Conservation (phyloP, 2,797 vertebrate species). For the Coracias cyanogaster region DNA sequence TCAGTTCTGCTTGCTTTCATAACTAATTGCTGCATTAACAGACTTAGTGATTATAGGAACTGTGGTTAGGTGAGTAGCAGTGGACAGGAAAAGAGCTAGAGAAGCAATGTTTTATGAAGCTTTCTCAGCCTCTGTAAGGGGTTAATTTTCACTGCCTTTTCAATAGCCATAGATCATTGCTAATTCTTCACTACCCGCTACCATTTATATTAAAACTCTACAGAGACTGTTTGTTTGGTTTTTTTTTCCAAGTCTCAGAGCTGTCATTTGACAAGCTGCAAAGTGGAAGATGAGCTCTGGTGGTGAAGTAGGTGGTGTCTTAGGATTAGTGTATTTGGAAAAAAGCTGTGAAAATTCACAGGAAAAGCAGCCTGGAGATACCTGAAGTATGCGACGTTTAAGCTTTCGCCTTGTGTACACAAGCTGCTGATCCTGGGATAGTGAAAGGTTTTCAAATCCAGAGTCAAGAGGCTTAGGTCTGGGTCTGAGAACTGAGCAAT, state of each 20-base stretch:
- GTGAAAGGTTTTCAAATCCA: not conserved
- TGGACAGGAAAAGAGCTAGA: not conserved
- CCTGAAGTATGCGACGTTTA: not conserved
- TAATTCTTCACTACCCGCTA: not conserved
- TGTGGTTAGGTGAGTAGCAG: not conserved
- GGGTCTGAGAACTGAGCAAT: not conserved
- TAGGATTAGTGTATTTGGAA: not conserved
- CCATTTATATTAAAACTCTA: not conserved
- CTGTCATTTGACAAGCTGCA: not conserved
- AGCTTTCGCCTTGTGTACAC: not conserved
- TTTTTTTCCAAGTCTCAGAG: not conserved
- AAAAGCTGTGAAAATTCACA: conserved; percentile 11
- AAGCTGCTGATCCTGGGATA: not conserved
- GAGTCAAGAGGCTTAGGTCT: not conserved
- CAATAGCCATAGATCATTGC: not conserved
- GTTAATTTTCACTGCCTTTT: not conserved
- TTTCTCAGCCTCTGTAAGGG: not conserved
- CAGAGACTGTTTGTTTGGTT: not conserved
- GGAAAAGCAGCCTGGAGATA: not conserved
- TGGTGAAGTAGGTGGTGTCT: conserved; percentile 18
- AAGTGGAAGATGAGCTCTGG: not conserved
- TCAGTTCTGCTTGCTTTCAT: not conserved
- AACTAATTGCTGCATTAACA: not conserved
- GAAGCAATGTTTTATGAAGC: not conserved
- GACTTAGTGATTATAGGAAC: not conserved